Percentiles rank a stretch among this genome's conserved stretches.
Evolutionary conservation across 2,113 vertebrate genomes (phyloP).

Genomic region (Hippocampus mohnikei): DNA sequence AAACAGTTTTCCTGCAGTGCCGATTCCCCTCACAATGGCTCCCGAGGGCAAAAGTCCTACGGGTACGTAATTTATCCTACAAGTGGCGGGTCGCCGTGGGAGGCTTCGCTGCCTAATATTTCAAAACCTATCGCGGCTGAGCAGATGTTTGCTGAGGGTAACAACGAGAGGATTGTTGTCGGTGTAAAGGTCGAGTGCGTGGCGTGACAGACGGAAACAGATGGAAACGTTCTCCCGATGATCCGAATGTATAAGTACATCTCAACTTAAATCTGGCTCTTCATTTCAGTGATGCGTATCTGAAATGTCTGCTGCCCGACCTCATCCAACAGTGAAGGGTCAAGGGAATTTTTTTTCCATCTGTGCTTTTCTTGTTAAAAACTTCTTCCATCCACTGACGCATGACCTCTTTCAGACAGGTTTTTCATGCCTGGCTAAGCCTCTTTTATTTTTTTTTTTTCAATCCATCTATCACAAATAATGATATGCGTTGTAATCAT

Average conservation of each 20-base stretch:
- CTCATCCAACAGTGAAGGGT: slow-evolving; percentile 19
- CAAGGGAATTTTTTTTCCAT: slow-evolving; percentile 2
- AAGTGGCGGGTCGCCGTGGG: slow-evolving; percentile 56
- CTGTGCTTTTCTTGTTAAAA: neutral
- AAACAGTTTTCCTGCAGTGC: slow-evolving; percentile 28
- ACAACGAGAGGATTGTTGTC: slow-evolving; percentile 57
- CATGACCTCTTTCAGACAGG: neutral
- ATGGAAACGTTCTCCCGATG: slow-evolving; percentile 57
- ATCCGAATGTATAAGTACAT: slow-evolving; percentile 14
- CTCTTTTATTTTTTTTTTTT: neutral
- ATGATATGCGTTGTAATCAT: neutral
- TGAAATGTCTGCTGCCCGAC: slow-evolving; percentile 31
- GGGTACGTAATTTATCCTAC: slow-evolving; percentile 63
- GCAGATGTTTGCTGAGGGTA: slow-evolving; percentile 67
- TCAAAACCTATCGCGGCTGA: slow-evolving; percentile 61
- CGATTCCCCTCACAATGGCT: slow-evolving; percentile 46
- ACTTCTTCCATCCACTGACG: neutral
- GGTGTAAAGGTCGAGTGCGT: slow-evolving; percentile 58
- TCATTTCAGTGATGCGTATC: slow-evolving; percentile 27
- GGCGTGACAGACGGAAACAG: slow-evolving; percentile 54
- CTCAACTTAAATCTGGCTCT: slow-evolving; percentile 15
- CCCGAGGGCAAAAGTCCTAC: slow-evolving; percentile 59
- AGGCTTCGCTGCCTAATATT: slow-evolving; percentile 64
- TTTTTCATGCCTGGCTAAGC: neutral
- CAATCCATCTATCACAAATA: neutral